Percentiles rank a stretch among this genome's conserved stretches.
Evolutionary conservation across 2,888 invertebrate species (phyloP).

Genomic region (Loripinus fragilis): DNA sequence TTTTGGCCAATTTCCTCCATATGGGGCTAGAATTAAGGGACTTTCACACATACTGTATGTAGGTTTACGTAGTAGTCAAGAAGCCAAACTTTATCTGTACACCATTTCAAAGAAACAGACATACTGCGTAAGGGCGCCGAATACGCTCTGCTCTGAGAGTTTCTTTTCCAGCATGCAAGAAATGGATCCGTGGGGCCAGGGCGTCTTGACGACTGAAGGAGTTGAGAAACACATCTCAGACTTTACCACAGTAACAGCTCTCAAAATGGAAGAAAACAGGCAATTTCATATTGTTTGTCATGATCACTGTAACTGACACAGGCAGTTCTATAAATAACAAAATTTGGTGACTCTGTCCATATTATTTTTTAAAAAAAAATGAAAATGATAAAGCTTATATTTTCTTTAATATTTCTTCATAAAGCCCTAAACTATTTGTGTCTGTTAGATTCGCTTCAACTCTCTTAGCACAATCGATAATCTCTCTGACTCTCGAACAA

Average conservation of each 20-base stretch:
- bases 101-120: neutral
- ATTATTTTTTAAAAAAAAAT: too few relatives aligned
- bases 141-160: neutral
- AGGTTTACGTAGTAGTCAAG: neutral
- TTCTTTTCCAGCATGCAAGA: neutral
- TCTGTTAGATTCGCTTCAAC: too few relatives aligned
- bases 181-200: neutral
- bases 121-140: neutral
- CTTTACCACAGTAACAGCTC: constrained; percentile 28
- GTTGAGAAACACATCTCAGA: constrained; percentile 41
- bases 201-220: constrained; percentile 23
- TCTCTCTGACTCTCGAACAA: too few relatives aligned
- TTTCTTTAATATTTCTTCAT: too few relatives aligned
- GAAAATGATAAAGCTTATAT: too few relatives aligned
- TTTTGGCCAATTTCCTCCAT: neutral
- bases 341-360: too few relatives aligned
- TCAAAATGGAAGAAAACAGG: neutral
- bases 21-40: neutral
- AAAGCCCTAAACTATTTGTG: too few relatives aligned
- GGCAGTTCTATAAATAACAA: too few relatives aligned
- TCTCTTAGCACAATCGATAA: too few relatives aligned
- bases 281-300: too few relatives aligned
- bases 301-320: too few relatives aligned
- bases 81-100: neutral
- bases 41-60: neutral